Conservation (phyloP, 2,113 vertebrate genomes). For the Ammodytes dubius region DNA sequence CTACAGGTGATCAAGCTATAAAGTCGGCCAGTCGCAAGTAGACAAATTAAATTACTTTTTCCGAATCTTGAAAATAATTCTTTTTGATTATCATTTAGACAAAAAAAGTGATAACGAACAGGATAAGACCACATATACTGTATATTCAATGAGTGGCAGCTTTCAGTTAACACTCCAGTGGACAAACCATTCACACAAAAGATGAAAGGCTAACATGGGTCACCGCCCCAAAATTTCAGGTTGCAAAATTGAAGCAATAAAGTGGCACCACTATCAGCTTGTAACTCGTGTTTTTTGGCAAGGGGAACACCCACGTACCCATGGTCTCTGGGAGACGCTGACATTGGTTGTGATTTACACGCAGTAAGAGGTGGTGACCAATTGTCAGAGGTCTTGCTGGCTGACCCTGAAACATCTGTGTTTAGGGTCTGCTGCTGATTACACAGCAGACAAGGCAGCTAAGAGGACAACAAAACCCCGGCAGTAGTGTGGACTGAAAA, state of each 20-base stretch:
- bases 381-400: constrained; percentile 74
- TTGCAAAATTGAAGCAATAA: constrained; percentile 46
- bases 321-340: constrained; percentile 48
- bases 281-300: constrained; percentile 48
- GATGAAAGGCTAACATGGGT: constrained; percentile 34
- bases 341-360: constrained; percentile 78
- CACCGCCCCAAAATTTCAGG: constrained; percentile 35
- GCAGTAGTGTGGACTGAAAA: constrained; percentile 9
- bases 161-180: constrained; percentile 27
- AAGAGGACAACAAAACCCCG: constrained; percentile 22
- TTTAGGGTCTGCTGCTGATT: constrained; percentile 76
- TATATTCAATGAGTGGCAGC: constrained; percentile 13
- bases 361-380: constrained; percentile 71
- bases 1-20: constrained; percentile 70
- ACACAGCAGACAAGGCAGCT: constrained; percentile 61
- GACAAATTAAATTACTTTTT: constrained; percentile 57
- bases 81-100: background rate
- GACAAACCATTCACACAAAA: constrained; percentile 4
- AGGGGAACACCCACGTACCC: constrained; percentile 59
- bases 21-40: constrained; percentile 31
- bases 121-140: constrained; percentile 3
- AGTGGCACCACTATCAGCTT: constrained; percentile 43
- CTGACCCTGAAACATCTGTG: constrained; percentile 81
- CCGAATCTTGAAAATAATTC: background rate
- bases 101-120: constrained; percentile 25